Base-by-base conservation (phyloP, 2,888 invertebrate species). In the Aphodius granarius region DNA sequence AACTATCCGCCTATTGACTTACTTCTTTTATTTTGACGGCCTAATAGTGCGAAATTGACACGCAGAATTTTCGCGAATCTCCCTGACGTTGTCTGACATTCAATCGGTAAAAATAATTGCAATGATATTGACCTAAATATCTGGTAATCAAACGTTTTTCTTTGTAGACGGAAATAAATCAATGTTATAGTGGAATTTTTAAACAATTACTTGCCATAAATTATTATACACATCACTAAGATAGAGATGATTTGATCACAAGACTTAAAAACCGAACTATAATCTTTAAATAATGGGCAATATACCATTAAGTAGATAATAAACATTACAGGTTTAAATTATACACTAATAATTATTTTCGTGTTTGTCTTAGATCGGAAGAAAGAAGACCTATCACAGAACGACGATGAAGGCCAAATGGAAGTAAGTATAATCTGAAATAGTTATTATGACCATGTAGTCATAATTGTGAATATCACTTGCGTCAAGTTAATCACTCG, bases 321-420 rank as follows among this genome's bases (percentile, higher is more conserved):
- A 43, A 9, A 18, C 65, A 65, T 18, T 15, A 15, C 65, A 65
- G 65, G 9, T 6, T 2, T 18, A 65, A 15, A 18, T 65, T 18
- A 65, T 19, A 65, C n/a, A 65, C 19, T 65, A 19, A n/a, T n/a
- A n/a, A 65, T 65, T 65, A 19, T 65, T 65, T 68, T 13, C 68
- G n/a, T 68, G 5, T 68, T n/a, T 68, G 13, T 68, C 21, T 68
- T n/a, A 68, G 68, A 20, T 9, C 6, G n/a, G 22, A 20, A 21
- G n/a, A 13, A 20, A 19, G 21, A 20, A 9, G 13, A 22, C 20
- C n/a, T n/a, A 21, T 20, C 68, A 20, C 4, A 21, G 2, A 20
- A 20, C 22, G 68, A 68, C 68, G 4, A 20, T 20, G 68, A 68
- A 68, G 68, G 20, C 21, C 68, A 68, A 68, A 19, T 68, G 18